phyloP scores from a whole-genome alignment of 1,140 invertebrate species.

The Bombus vancouverensis region DNA sequence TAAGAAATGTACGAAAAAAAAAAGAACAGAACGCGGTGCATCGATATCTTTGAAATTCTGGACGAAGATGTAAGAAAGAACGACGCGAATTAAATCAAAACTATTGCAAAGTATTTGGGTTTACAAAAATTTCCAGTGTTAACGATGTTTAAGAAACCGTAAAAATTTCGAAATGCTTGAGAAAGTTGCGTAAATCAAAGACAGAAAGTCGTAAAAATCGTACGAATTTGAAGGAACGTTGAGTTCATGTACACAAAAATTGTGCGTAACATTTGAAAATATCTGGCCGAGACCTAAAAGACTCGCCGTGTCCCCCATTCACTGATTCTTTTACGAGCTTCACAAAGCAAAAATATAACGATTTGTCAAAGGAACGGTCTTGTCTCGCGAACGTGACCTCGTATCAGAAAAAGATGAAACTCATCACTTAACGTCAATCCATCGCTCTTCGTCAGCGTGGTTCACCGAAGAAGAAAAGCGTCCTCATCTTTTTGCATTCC shows the following conservation, averaged over 20 bases:
- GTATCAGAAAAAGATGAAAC: not conserved
- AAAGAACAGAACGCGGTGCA: too few relatives aligned
- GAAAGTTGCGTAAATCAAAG: not conserved
- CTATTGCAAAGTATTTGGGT: too few relatives aligned
- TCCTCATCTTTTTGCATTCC: constrained; percentile 12
- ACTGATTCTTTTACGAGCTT: too few relatives aligned
- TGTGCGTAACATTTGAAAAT: not conserved
- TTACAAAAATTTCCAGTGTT: too few relatives aligned
- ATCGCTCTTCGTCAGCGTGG: not conserved
- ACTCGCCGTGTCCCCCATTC: too few relatives aligned
- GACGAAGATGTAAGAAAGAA: too few relatives aligned
- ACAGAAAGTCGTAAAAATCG: not conserved
- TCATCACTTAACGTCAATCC: not conserved
- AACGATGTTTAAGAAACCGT: too few relatives aligned
- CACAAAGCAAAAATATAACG: not conserved
- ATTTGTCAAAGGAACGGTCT: not conserved
- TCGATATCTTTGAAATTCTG: too few relatives aligned
- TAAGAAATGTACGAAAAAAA: too few relatives aligned
- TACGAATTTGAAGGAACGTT: not conserved
- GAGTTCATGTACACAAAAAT: not conserved
- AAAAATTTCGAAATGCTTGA: not conserved
- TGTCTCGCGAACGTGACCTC: not conserved
- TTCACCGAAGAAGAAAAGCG: not conserved
- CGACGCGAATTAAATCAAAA: too few relatives aligned
- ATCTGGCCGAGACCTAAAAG: not conserved